Base-by-base conservation (phyloP, 1,140 invertebrate species). In the Pomacea maculata region DNA sequence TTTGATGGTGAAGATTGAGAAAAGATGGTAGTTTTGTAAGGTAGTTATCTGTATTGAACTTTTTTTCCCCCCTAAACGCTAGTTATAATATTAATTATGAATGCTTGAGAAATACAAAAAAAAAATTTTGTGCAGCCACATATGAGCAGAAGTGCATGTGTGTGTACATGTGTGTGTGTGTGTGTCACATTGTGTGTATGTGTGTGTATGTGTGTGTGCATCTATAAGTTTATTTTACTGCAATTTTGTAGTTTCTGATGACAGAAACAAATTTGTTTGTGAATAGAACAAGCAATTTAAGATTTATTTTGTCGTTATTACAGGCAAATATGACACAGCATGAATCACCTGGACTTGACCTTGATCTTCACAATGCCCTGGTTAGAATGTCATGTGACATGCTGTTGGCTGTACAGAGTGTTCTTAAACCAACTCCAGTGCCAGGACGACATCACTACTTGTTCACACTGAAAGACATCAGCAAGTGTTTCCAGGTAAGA, bases 371-470 rank as follows among this genome's bases (percentile, higher is more conserved):
- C 75, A 88, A 89, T 74, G 82, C 83, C n/a, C 81, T 92, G 45
- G 88, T 91, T 17, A 85, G 88, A 65, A 90, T 88, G 45, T 90
- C 90, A n/a, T 90, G 89, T 85, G 85, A 89, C 29, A 82, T 91
- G 77, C 82, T 91, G 64, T 83, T 83, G 52, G 80, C 86, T 29
- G 82, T 91, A 29, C 89, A 91, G 81, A 83, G 81, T 76, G 89
- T 90, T 11, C 85, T 92, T 6, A 84, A 86, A 80, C 88, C 87
- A 17, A 88, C 87, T 54, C 86, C 88, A 14, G 88, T 90, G 82
- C 87, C 88, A 29, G 91, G 91, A 7, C 81, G 91, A 81, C 81
- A 85, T 65, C 90, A 92, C 82, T 92, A 92, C 82, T 83, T 91
- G 12, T 92, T 91, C 78, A 89, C 89, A 57, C 83, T 92, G n/a